Percentiles rank a stretch among this genome's conserved stretches.
phyloP scores from a whole-genome alignment of 2,797 vertebrate species.

The Epinephelus awoara region DNA sequence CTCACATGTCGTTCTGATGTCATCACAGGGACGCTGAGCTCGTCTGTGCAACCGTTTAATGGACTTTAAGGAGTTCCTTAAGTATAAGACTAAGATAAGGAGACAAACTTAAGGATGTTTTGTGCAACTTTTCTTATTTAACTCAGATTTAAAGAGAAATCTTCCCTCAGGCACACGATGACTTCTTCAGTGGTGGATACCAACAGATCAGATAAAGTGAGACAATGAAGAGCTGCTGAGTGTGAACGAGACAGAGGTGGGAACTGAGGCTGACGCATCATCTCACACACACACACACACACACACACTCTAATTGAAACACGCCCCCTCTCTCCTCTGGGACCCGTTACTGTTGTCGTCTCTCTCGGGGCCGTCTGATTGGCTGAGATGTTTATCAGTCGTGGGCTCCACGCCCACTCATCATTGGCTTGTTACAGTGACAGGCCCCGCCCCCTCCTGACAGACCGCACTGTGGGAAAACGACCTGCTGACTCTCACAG shows the following conservation, averaged over 20 bases:
- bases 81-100: no score
- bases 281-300: conserved; percentile 2
- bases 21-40: no score
- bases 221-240: not conserved
- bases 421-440: conserved; percentile 61
- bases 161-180: no score
- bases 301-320: conserved; percentile 53
- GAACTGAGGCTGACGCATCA: no score
- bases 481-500: not conserved
- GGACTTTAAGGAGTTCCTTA: no score
- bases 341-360: conserved; percentile 55
- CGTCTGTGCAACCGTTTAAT: no score
- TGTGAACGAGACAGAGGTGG: not conserved
- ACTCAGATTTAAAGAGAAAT: no score
- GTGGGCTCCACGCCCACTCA: conserved; percentile 52
- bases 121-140: no score
- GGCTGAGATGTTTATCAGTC: conserved; percentile 81
- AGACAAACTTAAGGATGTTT: no score
- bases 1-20: no score
- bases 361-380: conserved; percentile 67
- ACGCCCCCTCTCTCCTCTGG: conserved; percentile 72
- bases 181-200: no score
- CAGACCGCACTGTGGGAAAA: conserved; percentile 38
- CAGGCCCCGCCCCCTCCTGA: conserved; percentile 33
- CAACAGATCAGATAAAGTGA: no score